phyloP scores from a whole-genome alignment of 2,797 vertebrate genomes.

The Catamblyrhynchus diadema region DNA sequence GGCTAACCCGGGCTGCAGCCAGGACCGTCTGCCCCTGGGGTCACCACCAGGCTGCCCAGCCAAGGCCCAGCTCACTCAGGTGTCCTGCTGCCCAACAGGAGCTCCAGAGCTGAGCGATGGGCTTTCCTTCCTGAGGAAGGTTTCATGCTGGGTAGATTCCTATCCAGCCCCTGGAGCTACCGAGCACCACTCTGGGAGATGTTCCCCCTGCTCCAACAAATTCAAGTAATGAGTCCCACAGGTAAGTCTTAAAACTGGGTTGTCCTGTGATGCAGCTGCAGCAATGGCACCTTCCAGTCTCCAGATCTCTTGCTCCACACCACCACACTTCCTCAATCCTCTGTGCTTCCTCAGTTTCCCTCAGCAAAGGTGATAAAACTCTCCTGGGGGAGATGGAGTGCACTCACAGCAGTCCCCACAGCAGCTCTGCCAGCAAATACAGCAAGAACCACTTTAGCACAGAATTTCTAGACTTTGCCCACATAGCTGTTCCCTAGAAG shows the following conservation, averaged over 20 bases:
- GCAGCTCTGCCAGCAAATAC: background rate
- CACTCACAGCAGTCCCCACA: accelerated
- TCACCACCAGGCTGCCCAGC: background rate
- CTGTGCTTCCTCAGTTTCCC: background rate
- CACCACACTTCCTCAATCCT: background rate
- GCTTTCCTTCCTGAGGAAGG: background rate
- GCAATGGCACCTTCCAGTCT: accelerated
- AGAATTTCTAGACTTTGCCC: background rate
- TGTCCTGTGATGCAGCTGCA: background rate
- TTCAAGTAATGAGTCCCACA: background rate
- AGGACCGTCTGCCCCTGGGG: background rate
- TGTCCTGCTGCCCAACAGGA: background rate
- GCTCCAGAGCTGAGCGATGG: accelerated
- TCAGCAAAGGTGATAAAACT: background rate
- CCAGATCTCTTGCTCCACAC: background rate
- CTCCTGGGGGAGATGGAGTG: background rate
- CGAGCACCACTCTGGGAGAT: background rate
- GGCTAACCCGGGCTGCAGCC: background rate
- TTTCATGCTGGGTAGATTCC: accelerated
- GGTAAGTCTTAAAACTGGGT: accelerated
- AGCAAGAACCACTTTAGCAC: background rate
- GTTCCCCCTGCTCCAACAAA: accelerated
- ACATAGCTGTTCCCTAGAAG: background rate
- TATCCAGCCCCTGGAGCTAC: background rate
- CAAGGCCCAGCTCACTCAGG: accelerated